Conservation (phyloP, 2,113 vertebrate genomes). For the Excalfactoria chinensis region DNA sequence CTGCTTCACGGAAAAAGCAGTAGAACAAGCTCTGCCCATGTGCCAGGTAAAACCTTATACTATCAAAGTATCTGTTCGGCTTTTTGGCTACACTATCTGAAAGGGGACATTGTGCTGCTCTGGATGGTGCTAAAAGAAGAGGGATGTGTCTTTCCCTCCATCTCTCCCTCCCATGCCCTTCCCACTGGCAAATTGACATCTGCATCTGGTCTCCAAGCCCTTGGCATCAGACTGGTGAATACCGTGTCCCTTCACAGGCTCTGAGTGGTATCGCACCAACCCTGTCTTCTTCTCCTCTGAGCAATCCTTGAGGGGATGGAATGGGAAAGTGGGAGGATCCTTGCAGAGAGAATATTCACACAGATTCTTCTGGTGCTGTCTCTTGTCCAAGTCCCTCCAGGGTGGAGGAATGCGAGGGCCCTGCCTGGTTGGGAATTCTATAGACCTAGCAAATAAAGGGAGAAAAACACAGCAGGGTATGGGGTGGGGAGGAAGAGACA, state of each 20-base stretch:
- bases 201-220: background rate
- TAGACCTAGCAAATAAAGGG: conserved; percentile 31
- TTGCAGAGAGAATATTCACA: background rate
- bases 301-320: background rate
- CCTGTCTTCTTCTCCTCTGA: background rate
- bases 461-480: background rate
- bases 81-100: background rate
- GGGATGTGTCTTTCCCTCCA: background rate
- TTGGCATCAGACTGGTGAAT: background rate
- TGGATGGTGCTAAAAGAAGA: background rate
- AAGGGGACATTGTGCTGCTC: accelerated
- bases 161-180: background rate
- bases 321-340: conserved; percentile 5
- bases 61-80: accelerated
- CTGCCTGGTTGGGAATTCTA: background rate
- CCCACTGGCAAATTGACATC: background rate
- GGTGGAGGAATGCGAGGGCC: background rate
- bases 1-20: background rate
- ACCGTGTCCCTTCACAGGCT: background rate
- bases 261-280: background rate
- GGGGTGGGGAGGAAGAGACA: conserved; percentile 18
- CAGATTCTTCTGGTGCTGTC: background rate
- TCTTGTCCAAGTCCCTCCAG: background rate
- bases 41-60: background rate
- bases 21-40: background rate